phyloP scores from a whole-genome alignment of 2,888 invertebrate species.

The Drosophila paramelanica region DNA sequence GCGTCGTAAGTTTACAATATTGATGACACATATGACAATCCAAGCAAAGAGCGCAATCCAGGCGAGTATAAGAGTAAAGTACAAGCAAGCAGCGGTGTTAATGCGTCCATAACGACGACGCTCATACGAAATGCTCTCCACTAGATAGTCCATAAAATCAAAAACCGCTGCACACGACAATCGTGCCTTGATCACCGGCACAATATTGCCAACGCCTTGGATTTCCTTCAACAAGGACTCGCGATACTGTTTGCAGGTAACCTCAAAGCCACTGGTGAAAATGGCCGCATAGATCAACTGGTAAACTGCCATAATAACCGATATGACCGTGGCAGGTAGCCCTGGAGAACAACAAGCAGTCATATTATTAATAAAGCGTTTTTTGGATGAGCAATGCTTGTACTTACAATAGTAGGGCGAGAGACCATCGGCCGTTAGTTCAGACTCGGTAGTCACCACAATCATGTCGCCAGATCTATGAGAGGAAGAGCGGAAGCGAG shows the following conservation, averaged over 20 bases:
- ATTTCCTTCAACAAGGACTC: constrained; percentile 87
- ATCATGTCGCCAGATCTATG: constrained; percentile 89
- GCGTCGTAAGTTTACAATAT: constrained; percentile 86
- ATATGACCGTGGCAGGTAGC: constrained; percentile 88
- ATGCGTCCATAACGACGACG: constrained; percentile 89
- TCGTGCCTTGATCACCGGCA: constrained; percentile 85
- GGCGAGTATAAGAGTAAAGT: constrained; percentile 88
- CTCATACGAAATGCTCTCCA: constrained; percentile 88
- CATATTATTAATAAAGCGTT: neutral
- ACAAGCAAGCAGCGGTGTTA: constrained; percentile 89
- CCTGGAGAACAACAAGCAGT: constrained; percentile 74
- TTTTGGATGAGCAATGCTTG: neutral
- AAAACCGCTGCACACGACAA: constrained; percentile 90
- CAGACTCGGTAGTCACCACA: constrained; percentile 87
- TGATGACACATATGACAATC: constrained; percentile 86
- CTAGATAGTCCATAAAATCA: constrained; percentile 94
- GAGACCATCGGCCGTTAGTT: constrained; percentile 87
- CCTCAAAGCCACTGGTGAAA: constrained; percentile 90
- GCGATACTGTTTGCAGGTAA: constrained; percentile 91
- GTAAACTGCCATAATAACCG: constrained; percentile 88
- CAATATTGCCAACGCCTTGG: constrained; percentile 84
- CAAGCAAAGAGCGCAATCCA: constrained; percentile 88
- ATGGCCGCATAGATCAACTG: constrained; percentile 89
- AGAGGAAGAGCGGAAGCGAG: constrained; percentile 14
- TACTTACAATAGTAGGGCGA: constrained; percentile 87